These are phyloP conservation scores for Scaptomyza flava DNA, from an alignment of 2,888 invertebrate species.

Conservation along the genomic window DNA sequence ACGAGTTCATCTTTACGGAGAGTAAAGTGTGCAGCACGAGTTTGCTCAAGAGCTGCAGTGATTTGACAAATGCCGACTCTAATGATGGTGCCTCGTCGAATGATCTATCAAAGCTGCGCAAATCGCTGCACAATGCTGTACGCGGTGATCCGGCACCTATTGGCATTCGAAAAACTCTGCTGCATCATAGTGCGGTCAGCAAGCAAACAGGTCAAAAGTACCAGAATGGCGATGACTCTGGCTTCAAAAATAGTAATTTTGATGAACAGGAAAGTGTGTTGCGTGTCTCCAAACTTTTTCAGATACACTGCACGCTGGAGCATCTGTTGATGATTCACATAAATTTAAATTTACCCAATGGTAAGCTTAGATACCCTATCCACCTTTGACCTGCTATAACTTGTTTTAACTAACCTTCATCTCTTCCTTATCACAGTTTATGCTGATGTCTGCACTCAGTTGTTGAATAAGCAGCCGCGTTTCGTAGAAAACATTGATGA, in stretches of 20 bases:
- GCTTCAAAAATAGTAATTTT: conserved; percentile 83
- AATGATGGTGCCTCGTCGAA: conserved; percentile 28
- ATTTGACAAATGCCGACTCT: conserved; percentile 6
- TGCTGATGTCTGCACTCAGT: conserved; percentile 76
- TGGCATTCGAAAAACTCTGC: conserved; percentile 76
- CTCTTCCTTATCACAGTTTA: conserved; percentile 62
- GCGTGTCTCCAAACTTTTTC: conserved; percentile 79
- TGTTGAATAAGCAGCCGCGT: conserved; percentile 73
- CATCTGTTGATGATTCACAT: conserved; percentile 83
- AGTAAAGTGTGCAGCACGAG: conserved; percentile 82
- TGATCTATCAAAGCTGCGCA: conserved; percentile 78
- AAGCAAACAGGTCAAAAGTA: conserved; percentile 48
- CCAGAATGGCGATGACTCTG: conserved; percentile 64
- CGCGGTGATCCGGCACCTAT: conserved; percentile 53
- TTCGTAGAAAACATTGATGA: conserved; percentile 74
- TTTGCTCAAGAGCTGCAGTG: conserved; percentile 57
- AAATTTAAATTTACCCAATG: conserved; percentile 81
- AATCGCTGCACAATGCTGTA: conserved; percentile 81
- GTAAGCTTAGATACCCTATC: conserved; percentile 46
- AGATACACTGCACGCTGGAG: conserved; percentile 83
- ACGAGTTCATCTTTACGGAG: conserved; percentile 83
- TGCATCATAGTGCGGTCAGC: conserved; percentile 70
- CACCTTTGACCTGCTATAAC: background rate
- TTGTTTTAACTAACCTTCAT: background rate
- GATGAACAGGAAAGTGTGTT: conserved; percentile 69